These are phyloP conservation scores for Therioaphis trifolii DNA, from an alignment of 2,888 invertebrate species.

Conservation along the genomic window DNA sequence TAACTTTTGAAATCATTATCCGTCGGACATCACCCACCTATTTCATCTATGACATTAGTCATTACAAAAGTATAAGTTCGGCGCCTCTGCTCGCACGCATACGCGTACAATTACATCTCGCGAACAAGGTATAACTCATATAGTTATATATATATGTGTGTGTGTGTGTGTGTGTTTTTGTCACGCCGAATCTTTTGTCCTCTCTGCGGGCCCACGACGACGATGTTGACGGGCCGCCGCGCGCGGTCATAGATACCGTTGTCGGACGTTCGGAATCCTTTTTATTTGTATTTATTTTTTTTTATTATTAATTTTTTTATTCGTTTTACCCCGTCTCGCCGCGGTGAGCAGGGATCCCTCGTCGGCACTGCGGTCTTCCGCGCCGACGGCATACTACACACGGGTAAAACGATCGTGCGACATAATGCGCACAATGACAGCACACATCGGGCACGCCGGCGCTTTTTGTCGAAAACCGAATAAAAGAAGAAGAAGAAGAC, in stretches of 20 bases:
- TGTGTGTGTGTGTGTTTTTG: not conserved
- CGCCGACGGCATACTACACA: conserved; percentile 1
- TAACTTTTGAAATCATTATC: too few species aligned
- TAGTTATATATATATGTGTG: too few species aligned
- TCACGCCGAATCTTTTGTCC: conserved; percentile 28
- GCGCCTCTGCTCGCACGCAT: not conserved
- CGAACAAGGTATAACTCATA: too few species aligned
- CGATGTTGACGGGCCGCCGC: not conserved
- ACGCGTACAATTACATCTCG: not conserved
- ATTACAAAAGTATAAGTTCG: not conserved
- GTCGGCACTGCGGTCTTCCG: not conserved
- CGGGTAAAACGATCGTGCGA: too few species aligned
- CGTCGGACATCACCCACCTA: too few species aligned
- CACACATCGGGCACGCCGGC: conserved; percentile 2
- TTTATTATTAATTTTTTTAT: not conserved
- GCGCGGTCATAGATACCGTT: conserved; percentile 32
- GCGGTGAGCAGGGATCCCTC: not conserved
- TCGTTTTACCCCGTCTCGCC: not conserved
- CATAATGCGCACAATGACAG: too few species aligned
- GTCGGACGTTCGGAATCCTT: conserved; percentile 20
- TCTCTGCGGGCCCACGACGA: not conserved
- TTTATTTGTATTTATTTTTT: not conserved
- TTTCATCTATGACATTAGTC: too few species aligned
- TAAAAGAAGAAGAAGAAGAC: not conserved
- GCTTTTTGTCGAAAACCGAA: not conserved